A percentile compares a stretch with the other conserved stretches of the same genome.
Conservation (phyloP, 2,113 vertebrate genomes). For the Melozone crissalis region DNA sequence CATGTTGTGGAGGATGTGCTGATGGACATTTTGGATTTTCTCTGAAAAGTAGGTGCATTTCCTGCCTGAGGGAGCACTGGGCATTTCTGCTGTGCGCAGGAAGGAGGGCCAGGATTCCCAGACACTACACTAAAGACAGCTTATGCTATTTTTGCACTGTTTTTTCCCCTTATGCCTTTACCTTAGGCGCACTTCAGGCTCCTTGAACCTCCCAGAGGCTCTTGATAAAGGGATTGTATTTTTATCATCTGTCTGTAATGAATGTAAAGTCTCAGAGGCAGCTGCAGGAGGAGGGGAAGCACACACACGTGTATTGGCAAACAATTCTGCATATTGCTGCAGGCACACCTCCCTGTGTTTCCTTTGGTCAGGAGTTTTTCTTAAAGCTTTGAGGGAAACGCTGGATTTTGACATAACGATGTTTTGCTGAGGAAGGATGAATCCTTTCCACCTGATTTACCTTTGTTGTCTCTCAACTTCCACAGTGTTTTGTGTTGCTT, state of each 20-base stretch:
- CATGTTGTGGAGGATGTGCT: rapidly evolving
- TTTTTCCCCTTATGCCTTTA: neutral
- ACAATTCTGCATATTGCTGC: neutral
- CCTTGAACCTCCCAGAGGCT: neutral
- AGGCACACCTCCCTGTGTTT: neutral
- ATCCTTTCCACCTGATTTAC: neutral
- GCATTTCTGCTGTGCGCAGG: neutral
- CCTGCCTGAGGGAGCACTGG: neutral
- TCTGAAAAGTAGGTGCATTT: neutral
- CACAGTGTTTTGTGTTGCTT: rapidly evolving
- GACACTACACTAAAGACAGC: neutral
- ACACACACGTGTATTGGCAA: neutral
- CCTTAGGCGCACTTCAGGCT: neutral
- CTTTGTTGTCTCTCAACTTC: neutral
- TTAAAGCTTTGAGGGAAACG: neutral
- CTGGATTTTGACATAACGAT: neutral
- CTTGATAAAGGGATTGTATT: neutral
- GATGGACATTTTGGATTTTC: neutral
- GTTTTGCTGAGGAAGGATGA: neutral
- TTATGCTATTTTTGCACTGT: neutral
- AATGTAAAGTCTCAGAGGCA: neutral
- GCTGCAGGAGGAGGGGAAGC: neutral
- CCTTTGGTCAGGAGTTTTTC: neutral
- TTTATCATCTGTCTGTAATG: neutral
- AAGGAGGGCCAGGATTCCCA: neutral